Base-by-base conservation (phyloP, 2,113 vertebrate species). In the Daubentonia madagascariensis region DNA sequence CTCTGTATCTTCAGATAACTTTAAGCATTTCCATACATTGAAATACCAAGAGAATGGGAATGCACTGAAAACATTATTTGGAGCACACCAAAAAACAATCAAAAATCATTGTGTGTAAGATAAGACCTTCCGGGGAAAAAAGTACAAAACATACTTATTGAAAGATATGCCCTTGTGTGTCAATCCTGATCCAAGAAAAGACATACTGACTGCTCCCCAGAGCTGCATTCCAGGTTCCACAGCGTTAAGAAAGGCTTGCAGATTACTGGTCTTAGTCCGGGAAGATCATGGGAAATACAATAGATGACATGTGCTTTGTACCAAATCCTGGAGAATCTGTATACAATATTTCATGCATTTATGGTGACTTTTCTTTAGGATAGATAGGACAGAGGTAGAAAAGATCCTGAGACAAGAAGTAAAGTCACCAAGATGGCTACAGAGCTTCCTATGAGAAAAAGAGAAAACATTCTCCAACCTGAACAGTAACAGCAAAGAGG, bases 31-130 rank as follows among this genome's bases (percentile, higher is more conserved):
- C 54, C 76, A 81, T 48, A 65, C 28, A 37, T 7, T 67, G 65
- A 96, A 96, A 93, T 85, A 73, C 18, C 75, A 81, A 72, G 68
- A 91, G 52, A 83, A 72, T 61, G 14, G 54, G 30, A 89, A 78
- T 70, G 22, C 7, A 61, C 20, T 59, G 25, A 81, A 92, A n/a
- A 80, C 30, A 76, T 57, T 59, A 37, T 70, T 95, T 48, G 73
- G 72, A 85, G 16, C 67, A 72, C 25, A 37, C 48, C 25, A 17
- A 87, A 88, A 91, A 94, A 22, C 23, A 91, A 35, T 73, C 1
- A 61, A 32, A 95, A 68, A 48, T 65, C 43, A 61, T 20, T 65
- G 43, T 81, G 52, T 48, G 40, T 73, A 67, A 81, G 48, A 5
- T 63, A 73, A 90, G 35, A 72, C 43, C 35, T 48, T 63, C n/a